A percentile compares a stretch with the other conserved stretches of the same genome.
Evolutionary conservation across 2,888 invertebrate genomes (phyloP).

Genomic region (Suillia variegata): DNA sequence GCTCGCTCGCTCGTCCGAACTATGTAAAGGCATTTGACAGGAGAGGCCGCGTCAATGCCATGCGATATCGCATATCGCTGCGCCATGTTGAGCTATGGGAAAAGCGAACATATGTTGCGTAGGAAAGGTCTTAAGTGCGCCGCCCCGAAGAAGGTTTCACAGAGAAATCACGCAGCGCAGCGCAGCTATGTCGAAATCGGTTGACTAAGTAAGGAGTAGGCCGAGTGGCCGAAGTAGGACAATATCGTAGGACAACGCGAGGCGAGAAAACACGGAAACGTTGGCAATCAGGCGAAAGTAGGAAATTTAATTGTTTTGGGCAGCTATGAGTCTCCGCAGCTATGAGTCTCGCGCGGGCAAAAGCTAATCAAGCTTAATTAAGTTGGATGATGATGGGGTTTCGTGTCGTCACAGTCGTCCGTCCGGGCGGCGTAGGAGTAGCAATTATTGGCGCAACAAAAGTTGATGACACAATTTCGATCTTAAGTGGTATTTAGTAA

Average conservation of each 20-base stretch:
- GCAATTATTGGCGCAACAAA: background rate
- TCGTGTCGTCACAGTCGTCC: too few species aligned
- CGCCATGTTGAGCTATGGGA: constrained; percentile 8
- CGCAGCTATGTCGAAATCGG: background rate
- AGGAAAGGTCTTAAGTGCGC: background rate
- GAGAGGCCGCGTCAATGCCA: too few species aligned
- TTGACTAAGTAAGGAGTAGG: too few species aligned
- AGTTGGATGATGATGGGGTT: background rate
- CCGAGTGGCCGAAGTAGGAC: background rate
- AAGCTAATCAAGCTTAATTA: constrained; percentile 8
- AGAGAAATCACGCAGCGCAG: background rate
- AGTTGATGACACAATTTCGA: background rate
- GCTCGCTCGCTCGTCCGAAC: too few species aligned
- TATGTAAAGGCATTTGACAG: background rate
- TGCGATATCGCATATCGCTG: too few species aligned
- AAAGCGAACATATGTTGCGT: constrained; percentile 11
- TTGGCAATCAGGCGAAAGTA: background rate
- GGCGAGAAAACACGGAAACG: too few species aligned
- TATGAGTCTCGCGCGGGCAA: too few species aligned
- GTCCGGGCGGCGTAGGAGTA: too few species aligned
- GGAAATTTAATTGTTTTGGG: background rate
- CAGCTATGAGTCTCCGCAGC: too few species aligned
- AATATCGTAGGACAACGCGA: background rate
- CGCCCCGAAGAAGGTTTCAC: background rate
- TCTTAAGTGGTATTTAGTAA: too few species aligned